Percentiles rank a stretch among this genome's conserved stretches.
Conservation (phyloP, 2,888 invertebrate genomes). For the Callosobruchus maculatus region DNA sequence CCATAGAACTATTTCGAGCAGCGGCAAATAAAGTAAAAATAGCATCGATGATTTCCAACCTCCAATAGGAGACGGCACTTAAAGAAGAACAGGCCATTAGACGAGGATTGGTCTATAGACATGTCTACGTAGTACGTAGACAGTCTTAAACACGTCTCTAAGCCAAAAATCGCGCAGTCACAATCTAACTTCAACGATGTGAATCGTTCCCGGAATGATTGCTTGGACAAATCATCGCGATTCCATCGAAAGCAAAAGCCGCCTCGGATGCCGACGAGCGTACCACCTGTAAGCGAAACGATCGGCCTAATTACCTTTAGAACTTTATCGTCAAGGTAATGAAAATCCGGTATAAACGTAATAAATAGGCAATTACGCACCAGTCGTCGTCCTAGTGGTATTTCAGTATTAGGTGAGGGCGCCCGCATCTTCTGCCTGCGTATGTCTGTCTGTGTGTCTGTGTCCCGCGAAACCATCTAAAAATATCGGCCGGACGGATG, state of each 20-base stretch:
- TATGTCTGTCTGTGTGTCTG: background rate
- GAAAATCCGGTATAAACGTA: background rate
- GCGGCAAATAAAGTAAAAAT: too few relatives aligned
- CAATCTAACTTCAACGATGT: too few relatives aligned
- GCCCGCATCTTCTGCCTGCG: constrained; percentile 28
- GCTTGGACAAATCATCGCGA: background rate
- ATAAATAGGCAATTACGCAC: background rate
- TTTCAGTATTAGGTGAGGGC: constrained; percentile 27
- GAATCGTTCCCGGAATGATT: too few relatives aligned
- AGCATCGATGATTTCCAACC: too few relatives aligned
- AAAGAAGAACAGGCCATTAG: too few relatives aligned
- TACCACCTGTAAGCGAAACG: background rate
- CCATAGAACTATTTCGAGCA: too few relatives aligned
- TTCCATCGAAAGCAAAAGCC: background rate
- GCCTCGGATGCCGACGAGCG: background rate
- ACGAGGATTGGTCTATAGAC: too few relatives aligned
- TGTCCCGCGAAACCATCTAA: background rate
- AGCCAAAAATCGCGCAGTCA: too few relatives aligned
- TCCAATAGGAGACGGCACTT: too few relatives aligned
- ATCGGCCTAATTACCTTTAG: background rate
- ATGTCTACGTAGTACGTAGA: too few relatives aligned
- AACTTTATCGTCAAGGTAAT: background rate
- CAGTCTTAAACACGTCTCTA: too few relatives aligned
- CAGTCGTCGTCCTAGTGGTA: background rate
- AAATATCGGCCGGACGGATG: background rate